A percentile compares a stretch with the other conserved stretches of the same genome.
These are phyloP conservation scores for Drosophila orena DNA, from an alignment of 1,140 invertebrate species.

Conservation along the genomic window DNA sequence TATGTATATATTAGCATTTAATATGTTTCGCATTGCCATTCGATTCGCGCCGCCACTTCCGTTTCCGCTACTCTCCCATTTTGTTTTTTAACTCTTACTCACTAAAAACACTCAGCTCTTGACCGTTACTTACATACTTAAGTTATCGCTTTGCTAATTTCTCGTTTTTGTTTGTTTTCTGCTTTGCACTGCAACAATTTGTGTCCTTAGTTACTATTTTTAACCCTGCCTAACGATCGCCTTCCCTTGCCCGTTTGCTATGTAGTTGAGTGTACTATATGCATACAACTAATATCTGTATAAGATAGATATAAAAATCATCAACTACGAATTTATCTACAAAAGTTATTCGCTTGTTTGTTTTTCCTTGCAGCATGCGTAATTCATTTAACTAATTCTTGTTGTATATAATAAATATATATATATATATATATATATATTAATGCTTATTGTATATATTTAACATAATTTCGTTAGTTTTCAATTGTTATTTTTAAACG, in stretches of 20 bases:
- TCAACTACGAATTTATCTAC: conserved; percentile 82
- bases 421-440: conserved; percentile 56
- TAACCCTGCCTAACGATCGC: conserved; percentile 69
- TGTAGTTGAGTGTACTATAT: conserved; percentile 54
- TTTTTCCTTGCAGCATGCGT: conserved; percentile 43
- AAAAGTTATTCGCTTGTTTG: conserved; percentile 58
- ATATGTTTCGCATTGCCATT: conserved; percentile 73
- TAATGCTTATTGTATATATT: conserved; percentile 72
- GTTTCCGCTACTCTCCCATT: conserved; percentile 18
- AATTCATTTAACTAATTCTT: conserved; percentile 64
- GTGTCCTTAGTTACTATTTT: conserved; percentile 81
- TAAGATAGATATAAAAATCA: conserved; percentile 75
- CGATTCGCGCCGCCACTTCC: conserved; percentile 37
- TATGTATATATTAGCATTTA: conserved; percentile 68
- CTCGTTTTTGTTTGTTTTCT: conserved; percentile 39
- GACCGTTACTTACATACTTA: conserved; percentile 30
- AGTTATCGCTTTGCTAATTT: conserved; percentile 56
- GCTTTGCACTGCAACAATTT: conserved; percentile 83
- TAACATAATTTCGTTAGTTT: conserved; percentile 72
- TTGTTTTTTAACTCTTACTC: conserved; percentile 17
- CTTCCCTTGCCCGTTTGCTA: conserved; percentile 33
- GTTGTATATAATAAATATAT: conserved; percentile 66
- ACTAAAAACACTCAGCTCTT: conserved; percentile 42
- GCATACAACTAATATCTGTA: conserved; percentile 53
- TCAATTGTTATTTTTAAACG: conserved; percentile 39